phyloP scores from a whole-genome alignment of 35 echinoderm and acorn worm genomes.

The Patiria miniata region DNA sequence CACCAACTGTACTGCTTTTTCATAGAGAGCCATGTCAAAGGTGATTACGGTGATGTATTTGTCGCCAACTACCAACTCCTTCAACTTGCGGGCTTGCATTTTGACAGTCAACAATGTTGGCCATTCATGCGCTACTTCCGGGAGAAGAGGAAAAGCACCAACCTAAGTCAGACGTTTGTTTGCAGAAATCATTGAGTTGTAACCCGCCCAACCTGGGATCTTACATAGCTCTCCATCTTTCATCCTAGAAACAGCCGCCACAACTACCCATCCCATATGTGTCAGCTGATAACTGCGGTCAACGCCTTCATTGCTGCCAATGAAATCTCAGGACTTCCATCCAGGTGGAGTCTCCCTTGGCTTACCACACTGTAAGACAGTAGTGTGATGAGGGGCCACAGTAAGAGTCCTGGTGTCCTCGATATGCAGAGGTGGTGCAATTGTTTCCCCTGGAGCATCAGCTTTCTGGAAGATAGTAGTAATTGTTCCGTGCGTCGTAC shows the following conservation, averaged over 20 bases:
- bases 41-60: background rate
- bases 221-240: slow-evolving; percentile 18
- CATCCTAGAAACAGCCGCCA: background rate
- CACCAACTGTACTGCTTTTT: background rate
- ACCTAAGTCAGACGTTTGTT: background rate
- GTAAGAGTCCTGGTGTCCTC: background rate
- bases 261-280: slow-evolving; percentile 42
- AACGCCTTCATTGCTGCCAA: background rate
- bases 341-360: background rate
- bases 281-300: background rate
- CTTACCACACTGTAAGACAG: slow-evolving; percentile 26
- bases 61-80: slow-evolving; percentile 7
- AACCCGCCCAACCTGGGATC: too few relatives aligned
- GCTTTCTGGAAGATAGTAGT: slow-evolving; percentile 47
- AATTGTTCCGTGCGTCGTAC: slow-evolving; percentile 57
- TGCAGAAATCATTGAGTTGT: background rate
- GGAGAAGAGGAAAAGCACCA: background rate
- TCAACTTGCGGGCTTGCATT: slow-evolving; percentile 14
- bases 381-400: too few relatives aligned
- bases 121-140: background rate
- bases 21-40: background rate
- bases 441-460: slow-evolving; percentile 19
- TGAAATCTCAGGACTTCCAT: background rate
- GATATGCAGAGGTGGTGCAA: background rate
- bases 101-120: slow-evolving; percentile 4